A percentile compares a stretch with the other conserved stretches of the same genome.
These are phyloP conservation scores for Tetranychus truncatus DNA, from an alignment of 2,888 invertebrate genomes.

Conservation along the genomic window DNA sequence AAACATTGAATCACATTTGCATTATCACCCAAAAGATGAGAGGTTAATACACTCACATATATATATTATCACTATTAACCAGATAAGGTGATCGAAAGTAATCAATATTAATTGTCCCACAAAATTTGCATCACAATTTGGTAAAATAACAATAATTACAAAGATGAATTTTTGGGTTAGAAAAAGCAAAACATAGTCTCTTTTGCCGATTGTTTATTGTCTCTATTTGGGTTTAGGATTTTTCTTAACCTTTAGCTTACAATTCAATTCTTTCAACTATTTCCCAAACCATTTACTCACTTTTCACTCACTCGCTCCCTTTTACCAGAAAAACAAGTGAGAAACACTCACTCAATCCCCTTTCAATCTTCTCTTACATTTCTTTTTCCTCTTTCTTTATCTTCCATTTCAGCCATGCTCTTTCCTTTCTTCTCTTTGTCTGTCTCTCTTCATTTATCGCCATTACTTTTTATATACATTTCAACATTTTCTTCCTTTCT, in stretches of 20 bases:
- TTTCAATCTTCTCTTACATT: neutral
- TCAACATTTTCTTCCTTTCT: conserved; percentile 1
- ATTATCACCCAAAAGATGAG: no score
- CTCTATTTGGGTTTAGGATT: neutral
- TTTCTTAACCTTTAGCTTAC: neutral
- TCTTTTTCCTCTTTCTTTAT: neutral
- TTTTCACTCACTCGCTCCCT: neutral
- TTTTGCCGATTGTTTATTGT: neutral
- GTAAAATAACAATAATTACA: no score
- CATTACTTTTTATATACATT: conserved; percentile 5
- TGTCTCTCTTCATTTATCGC: conserved; percentile 11
- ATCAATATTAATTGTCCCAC: no score
- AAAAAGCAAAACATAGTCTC: no score
- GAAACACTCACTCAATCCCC: neutral
- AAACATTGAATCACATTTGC: no score
- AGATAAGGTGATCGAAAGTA: no score
- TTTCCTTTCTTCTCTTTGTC: conserved; percentile 5
- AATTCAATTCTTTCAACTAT: neutral
- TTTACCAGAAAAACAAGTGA: neutral
- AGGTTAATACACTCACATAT: no score
- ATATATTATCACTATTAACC: no score
- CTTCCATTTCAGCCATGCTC: neutral
- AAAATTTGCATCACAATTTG: no score
- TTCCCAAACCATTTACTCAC: neutral
- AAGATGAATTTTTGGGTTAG: no score